These are phyloP conservation scores for Linyphia triangularis DNA, from an alignment of 2,888 invertebrate genomes.

Conservation along the genomic window DNA sequence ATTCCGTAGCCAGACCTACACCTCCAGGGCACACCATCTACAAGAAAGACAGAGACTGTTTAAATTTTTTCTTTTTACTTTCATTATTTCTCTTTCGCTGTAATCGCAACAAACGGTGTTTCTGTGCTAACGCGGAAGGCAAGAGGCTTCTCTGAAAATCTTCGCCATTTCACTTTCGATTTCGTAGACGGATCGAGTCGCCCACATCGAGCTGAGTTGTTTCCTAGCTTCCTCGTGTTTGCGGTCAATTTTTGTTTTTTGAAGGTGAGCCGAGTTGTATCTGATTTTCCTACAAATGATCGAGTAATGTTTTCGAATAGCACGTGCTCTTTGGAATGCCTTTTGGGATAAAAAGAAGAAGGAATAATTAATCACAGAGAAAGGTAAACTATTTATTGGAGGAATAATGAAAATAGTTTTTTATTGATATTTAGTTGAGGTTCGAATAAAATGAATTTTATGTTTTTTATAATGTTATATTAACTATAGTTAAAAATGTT, in stretches of 20 bases:
- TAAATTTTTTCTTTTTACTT: conserved; percentile 7
- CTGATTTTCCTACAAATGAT: not conserved
- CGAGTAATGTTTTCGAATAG: not conserved
- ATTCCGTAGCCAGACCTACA: conserved; percentile 59
- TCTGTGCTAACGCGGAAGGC: conserved; percentile 73
- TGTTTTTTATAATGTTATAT: too few species aligned
- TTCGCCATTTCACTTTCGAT: conserved; percentile 54
- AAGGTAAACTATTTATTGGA: too few species aligned
- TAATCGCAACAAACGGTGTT: conserved; percentile 59
- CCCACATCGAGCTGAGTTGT: not conserved
- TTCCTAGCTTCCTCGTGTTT: conserved; percentile 2
- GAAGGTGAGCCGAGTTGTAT: conserved; percentile 31
- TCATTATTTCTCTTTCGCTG: not conserved
- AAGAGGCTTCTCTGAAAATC: conserved; percentile 38
- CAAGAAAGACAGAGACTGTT: not conserved
- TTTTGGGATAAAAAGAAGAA: not conserved
- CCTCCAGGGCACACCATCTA: conserved; percentile 26
- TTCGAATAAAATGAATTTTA: too few species aligned
- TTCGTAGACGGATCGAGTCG: conserved; percentile 18
- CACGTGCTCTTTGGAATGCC: not conserved
- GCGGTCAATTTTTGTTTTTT: conserved; percentile 19
- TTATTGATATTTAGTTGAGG: too few species aligned
- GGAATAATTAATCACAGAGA: too few species aligned
- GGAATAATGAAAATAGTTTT: too few species aligned
- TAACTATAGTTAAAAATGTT: too few species aligned